phyloP scores from a whole-genome alignment of 2,113 vertebrate species.

The Apus apus region DNA sequence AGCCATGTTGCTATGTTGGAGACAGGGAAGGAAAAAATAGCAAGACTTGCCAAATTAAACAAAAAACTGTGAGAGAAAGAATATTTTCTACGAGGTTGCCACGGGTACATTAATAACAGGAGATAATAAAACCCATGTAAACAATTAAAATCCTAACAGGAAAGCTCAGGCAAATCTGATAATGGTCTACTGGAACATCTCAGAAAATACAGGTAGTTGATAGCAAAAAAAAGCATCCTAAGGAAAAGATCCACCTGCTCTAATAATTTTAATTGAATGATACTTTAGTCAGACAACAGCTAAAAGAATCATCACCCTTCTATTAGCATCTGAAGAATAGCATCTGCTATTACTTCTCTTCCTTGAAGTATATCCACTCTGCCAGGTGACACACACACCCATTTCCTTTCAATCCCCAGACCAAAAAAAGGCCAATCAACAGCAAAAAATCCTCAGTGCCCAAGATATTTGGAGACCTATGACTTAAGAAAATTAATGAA shows the following conservation, averaged over 20 bases:
- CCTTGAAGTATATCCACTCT: background rate
- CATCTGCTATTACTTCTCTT: background rate
- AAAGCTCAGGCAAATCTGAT: conserved; percentile 43
- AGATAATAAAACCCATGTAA: conserved; percentile 56
- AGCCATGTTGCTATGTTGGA: conserved; percentile 71
- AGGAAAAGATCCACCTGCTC: conserved; percentile 3
- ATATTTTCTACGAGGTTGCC: conserved; percentile 65
- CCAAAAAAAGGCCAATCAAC: background rate
- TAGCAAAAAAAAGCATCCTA: background rate
- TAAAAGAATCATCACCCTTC: background rate
- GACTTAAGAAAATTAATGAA: background rate
- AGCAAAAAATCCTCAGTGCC: background rate
- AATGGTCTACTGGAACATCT: background rate
- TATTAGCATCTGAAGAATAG: background rate
- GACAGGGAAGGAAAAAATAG: conserved; percentile 66
- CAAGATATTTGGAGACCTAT: background rate
- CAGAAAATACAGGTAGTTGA: background rate
- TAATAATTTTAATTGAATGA: background rate
- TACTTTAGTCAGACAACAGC: background rate
- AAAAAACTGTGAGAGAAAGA: conserved; percentile 64
- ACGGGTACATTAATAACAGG: conserved; percentile 60
- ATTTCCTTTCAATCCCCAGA: background rate
- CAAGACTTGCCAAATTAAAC: conserved; percentile 66
- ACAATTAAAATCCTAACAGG: conserved; percentile 51
- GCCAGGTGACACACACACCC: background rate